Percentiles rank a stretch among this genome's conserved stretches.
phyloP scores from a whole-genome alignment of 1,140 invertebrate genomes.

The Plutomurus gul region DNA sequence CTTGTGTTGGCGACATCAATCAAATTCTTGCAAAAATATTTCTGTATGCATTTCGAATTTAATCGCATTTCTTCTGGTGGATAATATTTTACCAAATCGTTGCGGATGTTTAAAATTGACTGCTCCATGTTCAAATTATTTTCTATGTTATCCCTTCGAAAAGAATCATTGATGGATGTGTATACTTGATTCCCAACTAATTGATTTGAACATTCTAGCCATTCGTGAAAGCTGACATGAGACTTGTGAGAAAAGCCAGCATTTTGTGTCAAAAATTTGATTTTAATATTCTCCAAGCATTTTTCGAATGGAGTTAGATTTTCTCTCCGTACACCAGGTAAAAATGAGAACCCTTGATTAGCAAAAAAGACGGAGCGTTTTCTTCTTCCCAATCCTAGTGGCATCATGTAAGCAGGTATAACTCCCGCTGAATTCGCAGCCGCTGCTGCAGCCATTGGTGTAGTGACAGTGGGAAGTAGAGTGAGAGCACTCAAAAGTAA shows the following conservation, averaged over 20 bases:
- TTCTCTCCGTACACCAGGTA: background rate
- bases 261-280: background rate
- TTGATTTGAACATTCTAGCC: background rate
- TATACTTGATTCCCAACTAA: background rate
- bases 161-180: background rate
- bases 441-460: constrained; percentile 37
- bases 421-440: constrained; percentile 1
- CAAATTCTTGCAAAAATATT: constrained; percentile 33
- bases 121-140: background rate
- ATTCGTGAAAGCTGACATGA: background rate
- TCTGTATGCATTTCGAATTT: constrained; percentile 46
- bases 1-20: too few species aligned
- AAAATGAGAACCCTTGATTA: background rate
- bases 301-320: constrained; percentile 10
- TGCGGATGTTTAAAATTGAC: background rate
- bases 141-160: background rate
- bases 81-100: constrained; percentile 39
- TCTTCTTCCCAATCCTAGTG: constrained; percentile 28
- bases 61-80: background rate
- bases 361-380: background rate
- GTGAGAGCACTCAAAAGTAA: constrained; percentile 46
- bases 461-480: constrained; percentile 38
- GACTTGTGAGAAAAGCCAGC: background rate
- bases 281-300: background rate
- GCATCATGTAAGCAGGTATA: constrained; percentile 36